Evolutionary conservation across 2,113 vertebrate species (phyloP), one percentile per base, ranked within the genome.

Genomic region (Campylomormyrus tamandua): DNA sequence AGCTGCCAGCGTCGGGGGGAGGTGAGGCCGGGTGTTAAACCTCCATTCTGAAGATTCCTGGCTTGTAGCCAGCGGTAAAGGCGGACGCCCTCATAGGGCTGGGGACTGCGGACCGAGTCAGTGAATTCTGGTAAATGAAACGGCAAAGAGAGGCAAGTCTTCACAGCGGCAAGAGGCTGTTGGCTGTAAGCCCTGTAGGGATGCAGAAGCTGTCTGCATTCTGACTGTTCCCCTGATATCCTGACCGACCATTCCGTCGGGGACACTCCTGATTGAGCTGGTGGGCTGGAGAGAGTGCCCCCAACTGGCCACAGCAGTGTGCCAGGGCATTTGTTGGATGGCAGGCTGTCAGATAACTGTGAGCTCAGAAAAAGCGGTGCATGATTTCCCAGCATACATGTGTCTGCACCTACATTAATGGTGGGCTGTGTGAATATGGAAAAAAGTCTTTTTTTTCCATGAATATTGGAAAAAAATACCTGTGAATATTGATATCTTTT

Each of bases 31-130:
- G 93, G 92, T 90, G 92, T 93, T 93, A 93, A 94, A 89, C 92
- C 92, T 91, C 90, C 92, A 93, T 93, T 93, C 92, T 92, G 92
- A 85, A 90, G 88, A 93, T 93, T 94, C 91, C 85, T 94, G 93
- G 92, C 89, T 52, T 89, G 53, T 39, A 56, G 93, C 93, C 93
- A 93, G 91, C 83, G 90, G 90, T 90, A 91, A 90, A 89, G 91
- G 90, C 90, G 90, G 90, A 90, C 84, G 62, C 74, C 90, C 83
- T 91, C 62, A 92, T 90, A 49, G 84, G 90, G 52, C 83, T 9
- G 45, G 84, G 90, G 83, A 24, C 35, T 31, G 24, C 46, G 49
- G 83, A 87, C 90, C 90, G 42, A 48, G 53, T 42, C 80, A n/a
- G 85, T 87, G 46, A 87, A 91, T 89, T 49, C 15, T 87, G 45